These are phyloP conservation scores for Pachycephala philippinensis DNA, from an alignment of 2,113 vertebrate genomes.

Conservation along the genomic window DNA sequence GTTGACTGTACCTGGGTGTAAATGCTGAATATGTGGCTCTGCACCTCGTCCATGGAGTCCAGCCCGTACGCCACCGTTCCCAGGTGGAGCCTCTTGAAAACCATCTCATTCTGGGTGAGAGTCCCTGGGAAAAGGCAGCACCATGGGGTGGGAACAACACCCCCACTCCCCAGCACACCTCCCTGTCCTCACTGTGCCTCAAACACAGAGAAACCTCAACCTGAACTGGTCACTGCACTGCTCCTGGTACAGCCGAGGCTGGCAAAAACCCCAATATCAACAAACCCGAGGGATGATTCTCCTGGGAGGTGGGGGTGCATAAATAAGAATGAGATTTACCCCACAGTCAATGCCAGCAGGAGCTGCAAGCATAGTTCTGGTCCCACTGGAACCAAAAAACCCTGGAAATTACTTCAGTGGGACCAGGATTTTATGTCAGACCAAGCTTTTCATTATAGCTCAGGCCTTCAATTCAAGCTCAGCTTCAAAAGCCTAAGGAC, in stretches of 20 bases:
- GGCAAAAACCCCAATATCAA: background rate
- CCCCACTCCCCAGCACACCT: rapidly evolving
- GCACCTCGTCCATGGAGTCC: slow-evolving; percentile 98
- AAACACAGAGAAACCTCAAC: background rate
- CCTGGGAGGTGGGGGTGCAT: background rate
- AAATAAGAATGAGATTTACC: background rate
- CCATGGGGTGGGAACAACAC: rapidly evolving
- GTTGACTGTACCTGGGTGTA: slow-evolving; percentile 87
- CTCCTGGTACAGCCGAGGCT: background rate
- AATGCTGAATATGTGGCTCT: slow-evolving; percentile 95
- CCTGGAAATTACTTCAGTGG: background rate
- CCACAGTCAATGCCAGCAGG: background rate
- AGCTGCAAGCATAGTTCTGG: background rate
- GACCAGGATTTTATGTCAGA: background rate
- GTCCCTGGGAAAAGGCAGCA: slow-evolving; percentile 78
- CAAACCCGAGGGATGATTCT: background rate
- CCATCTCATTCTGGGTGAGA: slow-evolving; percentile 97
- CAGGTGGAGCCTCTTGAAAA: slow-evolving; percentile 93
- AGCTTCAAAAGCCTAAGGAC: background rate
- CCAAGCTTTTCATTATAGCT: background rate
- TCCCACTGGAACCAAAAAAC: background rate
- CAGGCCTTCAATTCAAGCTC: background rate
- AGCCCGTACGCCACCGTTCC: slow-evolving; percentile 94
- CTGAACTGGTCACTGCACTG: background rate
- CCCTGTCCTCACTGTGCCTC: background rate